Base-by-base conservation (phyloP, 2,888 invertebrate species). In the Phaedon cochleariae region DNA sequence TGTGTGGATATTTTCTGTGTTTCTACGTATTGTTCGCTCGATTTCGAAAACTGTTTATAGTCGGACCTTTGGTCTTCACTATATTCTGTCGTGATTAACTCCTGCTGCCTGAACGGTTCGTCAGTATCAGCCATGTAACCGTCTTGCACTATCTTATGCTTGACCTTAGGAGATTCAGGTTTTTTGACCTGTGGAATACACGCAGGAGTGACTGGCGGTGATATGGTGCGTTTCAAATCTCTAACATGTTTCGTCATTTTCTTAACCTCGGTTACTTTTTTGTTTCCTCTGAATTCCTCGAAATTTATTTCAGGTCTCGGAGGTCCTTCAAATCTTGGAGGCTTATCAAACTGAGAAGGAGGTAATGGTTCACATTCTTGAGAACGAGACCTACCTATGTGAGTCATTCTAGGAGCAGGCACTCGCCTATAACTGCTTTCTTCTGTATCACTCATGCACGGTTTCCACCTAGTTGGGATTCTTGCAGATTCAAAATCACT, bases 91-190 rank as follows among this genome's bases (percentile, higher is more conserved):
- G 77, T 80, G 7, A 74, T 68, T n/a, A 75, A 69, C 63, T 76
- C 78, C 53, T 78, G 75, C 6, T 57, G 57, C 58, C 75, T 74
- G 15, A 87, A 84, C 1, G 89, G 88, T 72, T 90, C 90, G 72
- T 90, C 90, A 0, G 90, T 90, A 75, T 91, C 91, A 1, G 91
- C 91, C 82, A 89, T 89, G 75, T 91, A 91, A 10, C 91, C 91
- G 65, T 88, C 88, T 21, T 84, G 81, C 57, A 84, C 81, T 29
- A 77, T 76, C 75, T 86, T 86, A 58, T 83, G 81, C 75, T 87
- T 87, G 15, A 82, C 78, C 77, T 87, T 87, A 0, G 87, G 86
- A 86, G 52, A 86, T 85, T 0, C 86, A 84, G 58, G 51, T 53
- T 49, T 63, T 57, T 61, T 61, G 15, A 49, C 51, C 0, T 46